Base-by-base conservation (phyloP, 2,797 vertebrate species). In the Alosa sapidissima region DNA sequence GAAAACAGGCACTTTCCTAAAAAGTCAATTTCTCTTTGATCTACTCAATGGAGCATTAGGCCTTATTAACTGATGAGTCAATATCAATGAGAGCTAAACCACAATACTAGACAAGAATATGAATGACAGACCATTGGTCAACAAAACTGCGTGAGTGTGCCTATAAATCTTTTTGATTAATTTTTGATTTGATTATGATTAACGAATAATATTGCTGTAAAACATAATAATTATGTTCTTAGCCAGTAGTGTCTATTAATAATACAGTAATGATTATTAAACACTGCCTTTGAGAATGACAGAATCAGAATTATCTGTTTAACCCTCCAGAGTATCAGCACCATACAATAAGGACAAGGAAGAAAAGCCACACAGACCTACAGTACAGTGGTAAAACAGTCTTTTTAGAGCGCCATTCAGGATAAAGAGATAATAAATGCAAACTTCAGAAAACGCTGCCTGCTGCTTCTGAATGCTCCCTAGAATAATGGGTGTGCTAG, bases 381-480 rank as follows among this genome's bases (percentile, higher is more conserved):
- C n/a, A n/a, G n/a, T n/a, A n/a, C 0, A 11, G 60, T 28, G 72
- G 72, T 47, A 19, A 78, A 78, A 45, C 11, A 8, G 36, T 78
- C 72, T 78, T 11, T 45, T 75, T 45, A 21, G 72, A 45, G 72
- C 19, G 36, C 16, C 36, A 21, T 78, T 78, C 36, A 47, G 41
- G 5, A 45, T 78, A 7, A 78, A 47, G 72, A 78, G 36, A 78
- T 78, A 78, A 78, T 78, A 45, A 47, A 47, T 21, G 41, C 72
- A 21, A 78, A 47, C 36, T 45, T 21, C 72, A 47, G 14, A 47
- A 78, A 78, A 41, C 36, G 19, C 72, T 47, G 41, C 72, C 36
- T 78, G 72, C 72, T 78, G 72, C 72, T 78, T 47, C 41, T 78
- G 36, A 78, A 78, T 47, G 72, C 72, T 47, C 1, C 14, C 41